phyloP scores from a whole-genome alignment of 2,797 vertebrate species.

The Arnoldichthys spilopterus region DNA sequence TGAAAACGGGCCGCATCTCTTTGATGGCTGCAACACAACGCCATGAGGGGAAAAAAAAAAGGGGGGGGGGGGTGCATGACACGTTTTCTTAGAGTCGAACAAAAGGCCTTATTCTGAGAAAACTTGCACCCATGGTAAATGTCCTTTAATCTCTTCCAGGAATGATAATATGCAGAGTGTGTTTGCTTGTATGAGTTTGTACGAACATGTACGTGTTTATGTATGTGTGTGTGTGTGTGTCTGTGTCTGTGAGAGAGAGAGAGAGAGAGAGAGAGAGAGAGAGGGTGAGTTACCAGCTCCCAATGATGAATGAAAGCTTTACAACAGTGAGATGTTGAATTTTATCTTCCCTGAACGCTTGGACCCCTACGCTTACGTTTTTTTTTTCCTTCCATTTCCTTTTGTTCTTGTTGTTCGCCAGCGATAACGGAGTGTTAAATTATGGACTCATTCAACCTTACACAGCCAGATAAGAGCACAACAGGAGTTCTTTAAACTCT shows the following conservation, averaged over 20 bases:
- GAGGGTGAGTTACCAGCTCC: neutral
- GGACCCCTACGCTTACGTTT: conserved; percentile 1
- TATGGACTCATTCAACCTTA: conserved; percentile 34
- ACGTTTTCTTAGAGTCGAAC: neutral
- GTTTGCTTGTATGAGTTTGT: neutral
- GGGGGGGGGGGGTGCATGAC: neutral
- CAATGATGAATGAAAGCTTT: conserved; percentile 35
- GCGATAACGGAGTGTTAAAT: conserved; percentile 43
- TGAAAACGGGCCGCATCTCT: neutral
- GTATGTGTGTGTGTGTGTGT: neutral
- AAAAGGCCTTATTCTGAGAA: neutral
- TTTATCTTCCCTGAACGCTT: conserved; percentile 29
- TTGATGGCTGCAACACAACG: neutral
- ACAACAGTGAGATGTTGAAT: conserved; percentile 20
- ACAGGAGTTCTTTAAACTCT: conserved; percentile 31
- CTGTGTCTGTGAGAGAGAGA: neutral
- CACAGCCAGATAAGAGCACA: conserved; percentile 24
- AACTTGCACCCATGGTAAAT: neutral
- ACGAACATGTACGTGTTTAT: neutral
- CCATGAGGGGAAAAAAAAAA: neutral
- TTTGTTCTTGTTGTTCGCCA: conserved; percentile 39
- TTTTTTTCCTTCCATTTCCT: conserved; percentile 27
- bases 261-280: neutral
- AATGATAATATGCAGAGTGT: neutral
- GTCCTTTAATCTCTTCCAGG: neutral